Evolutionary conservation across 92 coral and sea anemone genomes (phyloP), one percentile per base, ranked within the genome.

Genomic region (Epizoanthus stellaris): DNA sequence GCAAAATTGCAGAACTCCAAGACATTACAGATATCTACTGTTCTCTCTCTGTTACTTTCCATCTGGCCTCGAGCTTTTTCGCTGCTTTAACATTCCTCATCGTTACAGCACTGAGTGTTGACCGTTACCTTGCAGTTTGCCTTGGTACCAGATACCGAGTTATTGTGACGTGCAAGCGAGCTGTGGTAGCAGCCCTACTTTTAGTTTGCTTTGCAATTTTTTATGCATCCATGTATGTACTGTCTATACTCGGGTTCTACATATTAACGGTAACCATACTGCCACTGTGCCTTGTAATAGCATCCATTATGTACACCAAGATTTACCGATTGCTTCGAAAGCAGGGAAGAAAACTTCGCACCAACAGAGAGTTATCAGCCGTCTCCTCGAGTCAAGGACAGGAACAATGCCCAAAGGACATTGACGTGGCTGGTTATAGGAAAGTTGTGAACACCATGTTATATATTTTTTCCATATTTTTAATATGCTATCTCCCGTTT

Each of bases 271-370:
- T 74, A 30, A 1, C 45, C 45, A 52, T 74, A 30, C 12, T 74
- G 9, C 80, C 80, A 13, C 20, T 54, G n/a, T 74, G 80, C 38
- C 80, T 74, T 13, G 13, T 74, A 4, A 54, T 56, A 4, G 80
- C 80, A 13, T 13, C 36, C 45, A 4, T 53, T 20, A 1, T 74
- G 4, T 74, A 74, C 45, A 36, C 30, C 47, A 74, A 74, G 11
- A 56, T 74, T 74, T 74, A 74, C 56, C 80, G 65, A 74, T 15
- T 54, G 80, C 36, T 74, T 74, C 80, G 64, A 25, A 52, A 74
- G 63, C 80, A 74, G 12, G 80, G 56, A 25, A 23, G 13, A 54
- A 53, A n/a, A 30, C 19, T 54, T 53, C 20, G 80, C 43, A 11
- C 39, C 13, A 52, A 23, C 23, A 74, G 3, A 19, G 43, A 67